Conservation (phyloP, 1,140 invertebrate genomes). For the Rhizoglyphus robini region DNA sequence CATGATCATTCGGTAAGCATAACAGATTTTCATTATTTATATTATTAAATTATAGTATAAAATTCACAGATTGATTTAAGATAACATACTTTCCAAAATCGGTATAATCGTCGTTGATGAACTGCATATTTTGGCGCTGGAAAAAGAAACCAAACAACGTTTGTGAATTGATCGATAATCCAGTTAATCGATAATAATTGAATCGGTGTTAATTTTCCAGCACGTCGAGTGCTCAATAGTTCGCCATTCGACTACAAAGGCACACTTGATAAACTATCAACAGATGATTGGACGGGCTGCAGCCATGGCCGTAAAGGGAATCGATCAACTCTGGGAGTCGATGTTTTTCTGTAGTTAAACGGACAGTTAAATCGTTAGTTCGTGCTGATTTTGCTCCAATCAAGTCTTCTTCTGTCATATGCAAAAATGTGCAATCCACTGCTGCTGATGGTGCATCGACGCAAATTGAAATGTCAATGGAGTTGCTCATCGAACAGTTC, state of each 20-base stretch:
- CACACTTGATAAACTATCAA: slow-evolving; percentile 60
- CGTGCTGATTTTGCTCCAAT: not conserved
- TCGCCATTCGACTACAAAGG: slow-evolving; percentile 61
- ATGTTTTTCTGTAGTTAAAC: slow-evolving; percentile 65
- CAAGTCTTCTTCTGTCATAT: not conserved
- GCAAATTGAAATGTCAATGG: slow-evolving; percentile 43
- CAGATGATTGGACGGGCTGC: slow-evolving; percentile 95
- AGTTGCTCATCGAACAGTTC: slow-evolving; percentile 77
- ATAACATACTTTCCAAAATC: slow-evolving; percentile 33
- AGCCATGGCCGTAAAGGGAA: slow-evolving; percentile 95
- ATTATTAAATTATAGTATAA: not conserved
- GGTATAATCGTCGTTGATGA: slow-evolving; percentile 88
- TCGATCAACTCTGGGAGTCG: slow-evolving; percentile 59
- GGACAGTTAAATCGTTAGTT: slow-evolving; percentile 38
- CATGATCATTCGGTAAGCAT: slow-evolving; percentile 51
- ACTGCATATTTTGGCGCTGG: slow-evolving; percentile 52
- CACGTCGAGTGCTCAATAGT: slow-evolving; percentile 71
- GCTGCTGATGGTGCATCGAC: too few species aligned
- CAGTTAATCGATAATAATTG: slow-evolving; percentile 11
- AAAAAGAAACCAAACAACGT: slow-evolving; percentile 43
- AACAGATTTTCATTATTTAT: not conserved
- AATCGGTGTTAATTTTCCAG: slow-evolving; percentile 90
- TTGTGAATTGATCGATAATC: slow-evolving; percentile 10
- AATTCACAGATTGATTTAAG: slow-evolving; percentile 26
- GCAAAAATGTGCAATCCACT: too few species aligned